Percentiles rank a stretch among this genome's conserved stretches.
Evolutionary conservation across 1,140 invertebrate species (phyloP).

Genomic region (Cheumatopsyche charites): DNA sequence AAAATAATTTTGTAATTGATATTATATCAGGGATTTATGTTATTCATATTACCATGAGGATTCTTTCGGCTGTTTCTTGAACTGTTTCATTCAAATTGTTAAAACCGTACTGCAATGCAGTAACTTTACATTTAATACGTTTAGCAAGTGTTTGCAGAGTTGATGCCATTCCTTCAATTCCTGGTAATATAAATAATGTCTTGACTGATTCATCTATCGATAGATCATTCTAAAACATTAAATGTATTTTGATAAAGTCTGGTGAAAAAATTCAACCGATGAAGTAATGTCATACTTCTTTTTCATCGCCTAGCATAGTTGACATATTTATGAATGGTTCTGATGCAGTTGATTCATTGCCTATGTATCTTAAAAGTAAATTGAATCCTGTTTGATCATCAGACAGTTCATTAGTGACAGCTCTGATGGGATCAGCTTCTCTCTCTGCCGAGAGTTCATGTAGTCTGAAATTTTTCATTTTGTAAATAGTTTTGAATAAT

Average conservation of each 20-base stretch:
- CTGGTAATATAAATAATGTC: constrained; percentile 76
- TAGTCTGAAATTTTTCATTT: constrained; percentile 57
- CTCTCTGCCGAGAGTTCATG: constrained; percentile 66
- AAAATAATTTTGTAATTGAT: not conserved
- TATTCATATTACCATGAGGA: constrained; percentile 53
- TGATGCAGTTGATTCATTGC: constrained; percentile 59
- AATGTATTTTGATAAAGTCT: constrained; percentile 12
- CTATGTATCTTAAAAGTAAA: constrained; percentile 63
- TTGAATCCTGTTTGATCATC: constrained; percentile 57
- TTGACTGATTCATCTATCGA: constrained; percentile 52
- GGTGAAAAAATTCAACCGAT: no score
- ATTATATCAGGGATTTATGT: constrained; percentile 3
- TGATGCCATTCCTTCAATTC: constrained; percentile 76
- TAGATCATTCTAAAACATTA: constrained; percentile 51
- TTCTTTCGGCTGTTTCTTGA: constrained; percentile 53
- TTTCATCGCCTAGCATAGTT: constrained; percentile 58
- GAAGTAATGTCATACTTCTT: constrained; percentile 54
- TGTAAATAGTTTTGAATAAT: not conserved
- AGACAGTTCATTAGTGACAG: constrained; percentile 49
- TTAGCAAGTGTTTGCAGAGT: constrained; percentile 65
- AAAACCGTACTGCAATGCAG: constrained; percentile 69
- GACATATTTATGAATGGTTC: constrained; percentile 59
- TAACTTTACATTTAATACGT: constrained; percentile 66
- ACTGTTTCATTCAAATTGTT: constrained; percentile 54
- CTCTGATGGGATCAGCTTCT: constrained; percentile 59